Evolutionary conservation across 2,113 vertebrate genomes (phyloP), one percentile per base, ranked within the genome.

Genomic region (Corydoras maculifer): DNA sequence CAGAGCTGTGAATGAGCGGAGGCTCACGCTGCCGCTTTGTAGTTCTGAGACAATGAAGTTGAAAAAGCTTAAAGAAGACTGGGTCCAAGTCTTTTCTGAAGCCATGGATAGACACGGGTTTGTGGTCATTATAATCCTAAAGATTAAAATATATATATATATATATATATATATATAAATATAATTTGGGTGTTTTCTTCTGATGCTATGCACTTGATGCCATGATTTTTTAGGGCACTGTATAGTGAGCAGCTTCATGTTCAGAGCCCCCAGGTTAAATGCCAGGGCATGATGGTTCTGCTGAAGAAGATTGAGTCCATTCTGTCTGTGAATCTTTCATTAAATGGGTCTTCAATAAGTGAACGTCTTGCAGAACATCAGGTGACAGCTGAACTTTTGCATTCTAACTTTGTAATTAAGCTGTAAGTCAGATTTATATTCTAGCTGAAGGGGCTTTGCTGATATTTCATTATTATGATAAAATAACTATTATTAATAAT

Each of bases 291-390:
- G 88, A 84, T 76, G 32, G 84, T 76, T 0, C 87, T 94, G 73
- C 82, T 92, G 74, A 88, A 93, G 70, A 90, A 83, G 80, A 79
- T 93, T 65, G 86, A 87, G 77, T 85, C 86, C 6, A 73, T 57
- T 0, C 79, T 90, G 3, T 76, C 72, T 9, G 71, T 53, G 65
- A 77, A 79, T 14, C 67, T 85, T 48, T 80, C 83, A 8, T 80
- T 73, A n/a, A 85, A 11, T 6, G 84, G 84, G 64, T 84, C 84
- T n/a, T 77, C 78, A 15, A 82, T 95, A 15, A 85, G 77, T 65
- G 88, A 94, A 43, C 91, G 90, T 67, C 91, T 93, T 73, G 81
- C 82, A 62, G 76, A 82, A 0, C 92, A 90, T 66, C 91, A 94
- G 93, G 95, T 98, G 81, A 31, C n/a, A 2, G 18, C 18, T 25